Conservation (phyloP, 2,113 vertebrate species). For the Gnathonemus longibarbis region DNA sequence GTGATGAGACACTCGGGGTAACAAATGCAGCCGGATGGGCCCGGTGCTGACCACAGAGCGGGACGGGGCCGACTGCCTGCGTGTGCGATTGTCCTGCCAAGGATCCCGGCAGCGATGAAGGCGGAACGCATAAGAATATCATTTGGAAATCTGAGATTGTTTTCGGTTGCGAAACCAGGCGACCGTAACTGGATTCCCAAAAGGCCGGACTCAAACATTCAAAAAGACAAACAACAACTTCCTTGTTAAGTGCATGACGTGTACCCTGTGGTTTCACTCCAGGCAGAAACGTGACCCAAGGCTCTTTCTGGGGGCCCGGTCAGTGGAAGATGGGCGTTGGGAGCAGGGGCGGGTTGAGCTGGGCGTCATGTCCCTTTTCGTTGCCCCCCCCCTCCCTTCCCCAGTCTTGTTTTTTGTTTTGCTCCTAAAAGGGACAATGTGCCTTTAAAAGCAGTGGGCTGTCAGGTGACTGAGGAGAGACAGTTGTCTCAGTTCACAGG, state of each 20-base stretch:
- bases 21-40: not conserved
- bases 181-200: conserved; percentile 2
- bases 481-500: conserved; percentile 50
- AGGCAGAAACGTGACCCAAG: not conserved
- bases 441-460: conserved; percentile 65
- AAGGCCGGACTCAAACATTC: not conserved
- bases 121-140: not conserved
- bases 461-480: conserved; percentile 63
- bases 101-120: not conserved
- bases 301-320: not conserved
- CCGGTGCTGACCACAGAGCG: not conserved
- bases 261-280: not conserved
- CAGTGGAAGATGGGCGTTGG: not conserved
- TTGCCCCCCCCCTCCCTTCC: not conserved
- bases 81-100: not conserved
- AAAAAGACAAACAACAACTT: conserved; percentile 17
- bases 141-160: not conserved
- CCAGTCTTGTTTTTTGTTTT: conserved; percentile 7
- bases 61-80: not conserved
- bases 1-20: not conserved
- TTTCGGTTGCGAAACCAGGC: conserved; percentile 7
- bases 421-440: conserved; percentile 46
- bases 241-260: conserved; percentile 1
- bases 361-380: not conserved
- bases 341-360: not conserved